Conservation (phyloP, 1,140 invertebrate genomes). For the Reticulitermes speratus region DNA sequence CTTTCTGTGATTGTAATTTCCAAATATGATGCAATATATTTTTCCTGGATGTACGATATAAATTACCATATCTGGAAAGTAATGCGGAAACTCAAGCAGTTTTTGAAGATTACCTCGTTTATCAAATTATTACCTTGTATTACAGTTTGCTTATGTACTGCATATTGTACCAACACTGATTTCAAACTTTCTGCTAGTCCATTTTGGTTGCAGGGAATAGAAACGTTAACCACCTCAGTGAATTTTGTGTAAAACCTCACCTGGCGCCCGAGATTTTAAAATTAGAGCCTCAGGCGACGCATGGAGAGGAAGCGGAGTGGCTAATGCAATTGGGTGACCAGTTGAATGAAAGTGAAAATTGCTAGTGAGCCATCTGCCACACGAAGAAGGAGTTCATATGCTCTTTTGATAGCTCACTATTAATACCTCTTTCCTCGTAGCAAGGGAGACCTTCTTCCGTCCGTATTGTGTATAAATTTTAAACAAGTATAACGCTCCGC, state of each 20-base stretch:
- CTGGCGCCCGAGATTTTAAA: neutral
- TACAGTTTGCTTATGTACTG: neutral
- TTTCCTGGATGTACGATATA: too few species aligned
- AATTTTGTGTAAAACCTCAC: neutral
- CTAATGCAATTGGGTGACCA: conserved; percentile 2
- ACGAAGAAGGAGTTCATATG: neutral
- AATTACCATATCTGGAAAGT: too few species aligned
- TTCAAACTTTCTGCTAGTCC: neutral
- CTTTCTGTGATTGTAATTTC: too few species aligned
- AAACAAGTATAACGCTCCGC: too few species aligned
- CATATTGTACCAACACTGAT: neutral
- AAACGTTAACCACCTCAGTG: neutral
- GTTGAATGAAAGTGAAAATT: neutral
- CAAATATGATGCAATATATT: too few species aligned
- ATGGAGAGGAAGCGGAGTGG: neutral
- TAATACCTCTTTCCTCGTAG: neutral
- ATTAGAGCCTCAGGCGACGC: neutral
- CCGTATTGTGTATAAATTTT: too few species aligned
- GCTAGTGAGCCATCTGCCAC: neutral
- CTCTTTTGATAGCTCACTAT: neutral
- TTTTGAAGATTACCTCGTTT: neutral
- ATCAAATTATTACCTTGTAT: neutral
- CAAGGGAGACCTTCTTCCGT: too few species aligned
- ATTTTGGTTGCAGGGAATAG: neutral
- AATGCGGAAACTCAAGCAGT: neutral